Evolutionary conservation across 2,113 vertebrate genomes (phyloP).

Genomic region (Pholis gunnellus): DNA sequence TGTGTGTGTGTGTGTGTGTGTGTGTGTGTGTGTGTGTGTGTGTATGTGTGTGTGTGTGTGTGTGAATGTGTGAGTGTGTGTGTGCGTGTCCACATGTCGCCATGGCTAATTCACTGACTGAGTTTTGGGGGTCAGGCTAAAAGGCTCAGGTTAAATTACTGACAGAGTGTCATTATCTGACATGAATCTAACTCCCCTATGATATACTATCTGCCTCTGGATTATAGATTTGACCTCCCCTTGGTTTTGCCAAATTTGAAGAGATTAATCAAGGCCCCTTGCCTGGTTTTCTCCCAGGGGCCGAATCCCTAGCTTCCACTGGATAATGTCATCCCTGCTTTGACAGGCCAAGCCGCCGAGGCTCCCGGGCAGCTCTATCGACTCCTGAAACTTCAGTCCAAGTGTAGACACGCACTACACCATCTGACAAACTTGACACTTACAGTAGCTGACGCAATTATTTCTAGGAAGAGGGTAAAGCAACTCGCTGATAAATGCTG

Average conservation of each 20-base stretch:
- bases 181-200: slow-evolving; percentile 61
- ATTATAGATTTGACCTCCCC: slow-evolving; percentile 70
- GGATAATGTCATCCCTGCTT: slow-evolving; percentile 62
- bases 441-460: slow-evolving; percentile 16
- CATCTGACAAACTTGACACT: slow-evolving; percentile 23
- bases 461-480: slow-evolving; percentile 16
- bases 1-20: not conserved
- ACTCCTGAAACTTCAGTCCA: slow-evolving; percentile 7
- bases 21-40: slow-evolving; percentile 1
- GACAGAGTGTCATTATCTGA: slow-evolving; percentile 65
- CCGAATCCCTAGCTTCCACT: slow-evolving; percentile 57
- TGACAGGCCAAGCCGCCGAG: slow-evolving; percentile 58
- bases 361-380: slow-evolving; percentile 33
- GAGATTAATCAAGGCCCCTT: slow-evolving; percentile 63
- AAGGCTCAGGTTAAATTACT: slow-evolving; percentile 59
- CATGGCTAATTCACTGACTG: slow-evolving; percentile 36
- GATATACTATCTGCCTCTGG: slow-evolving; percentile 73
- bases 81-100: slow-evolving; percentile 29
- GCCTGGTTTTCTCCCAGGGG: slow-evolving; percentile 53
- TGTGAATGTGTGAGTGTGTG: not conserved
- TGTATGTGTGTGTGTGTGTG: not conserved
- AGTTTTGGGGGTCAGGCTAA: slow-evolving; percentile 40
- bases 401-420: not conserved
- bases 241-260: slow-evolving; percentile 56
- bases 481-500: not conserved